A percentile compares a stretch with the other conserved stretches of the same genome.
Evolutionary conservation across 2,113 vertebrate species (phyloP).

Genomic region (Rhinolophus ferrumequinum): DNA sequence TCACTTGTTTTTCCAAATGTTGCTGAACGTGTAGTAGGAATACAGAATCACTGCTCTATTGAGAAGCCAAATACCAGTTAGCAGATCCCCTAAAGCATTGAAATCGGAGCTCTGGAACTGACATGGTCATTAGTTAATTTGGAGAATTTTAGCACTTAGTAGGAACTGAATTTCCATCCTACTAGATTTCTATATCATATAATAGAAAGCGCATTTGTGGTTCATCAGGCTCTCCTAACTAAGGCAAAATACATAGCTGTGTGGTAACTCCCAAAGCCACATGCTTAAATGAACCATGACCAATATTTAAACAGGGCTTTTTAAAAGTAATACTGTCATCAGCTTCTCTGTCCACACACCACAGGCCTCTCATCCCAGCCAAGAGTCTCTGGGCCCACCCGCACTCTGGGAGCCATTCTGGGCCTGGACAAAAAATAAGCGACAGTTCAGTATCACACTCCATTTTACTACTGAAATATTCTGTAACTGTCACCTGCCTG

Average conservation of each 20-base stretch:
- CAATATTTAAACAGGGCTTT: slow-evolving; percentile 54
- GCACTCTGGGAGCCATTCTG: neutral
- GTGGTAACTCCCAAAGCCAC: neutral
- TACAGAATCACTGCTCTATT: neutral
- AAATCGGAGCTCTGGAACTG: neutral
- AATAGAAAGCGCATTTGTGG: slow-evolving; percentile 49
- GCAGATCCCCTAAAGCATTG: neutral
- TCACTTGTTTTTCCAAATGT: neutral
- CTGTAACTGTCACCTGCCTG: neutral
- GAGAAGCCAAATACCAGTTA: slow-evolving; percentile 46
- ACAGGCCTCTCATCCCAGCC: neutral
- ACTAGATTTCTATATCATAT: neutral
- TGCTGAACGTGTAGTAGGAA: neutral
- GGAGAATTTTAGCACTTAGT: neutral
- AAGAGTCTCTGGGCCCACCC: neutral
- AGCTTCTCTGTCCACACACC: neutral
- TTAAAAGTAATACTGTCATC: slow-evolving; percentile 15
- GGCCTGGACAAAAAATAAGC: neutral
- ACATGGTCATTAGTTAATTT: neutral
- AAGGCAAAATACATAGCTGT: slow-evolving; percentile 13
- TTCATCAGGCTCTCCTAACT: slow-evolving; percentile 50
- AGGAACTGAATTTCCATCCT: slow-evolving; percentile 14
- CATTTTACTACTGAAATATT: neutral
- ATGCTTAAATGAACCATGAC: slow-evolving; percentile 10
- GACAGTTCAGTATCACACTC: neutral